phyloP scores from a whole-genome alignment of 2,797 vertebrate genomes.

The Erpetoichthys calabaricus region DNA sequence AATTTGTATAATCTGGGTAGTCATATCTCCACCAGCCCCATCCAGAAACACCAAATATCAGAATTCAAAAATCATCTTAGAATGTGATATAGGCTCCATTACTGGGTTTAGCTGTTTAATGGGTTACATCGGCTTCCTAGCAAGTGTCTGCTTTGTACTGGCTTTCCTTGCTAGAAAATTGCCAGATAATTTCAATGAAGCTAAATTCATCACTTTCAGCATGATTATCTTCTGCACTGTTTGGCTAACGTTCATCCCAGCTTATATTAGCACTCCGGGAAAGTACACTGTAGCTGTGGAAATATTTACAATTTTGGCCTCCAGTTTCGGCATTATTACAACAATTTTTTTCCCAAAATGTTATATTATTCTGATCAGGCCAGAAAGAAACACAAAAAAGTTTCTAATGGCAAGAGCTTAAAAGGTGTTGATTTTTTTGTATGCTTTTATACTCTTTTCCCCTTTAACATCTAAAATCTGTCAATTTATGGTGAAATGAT shows the following conservation, averaged over 20 bases:
- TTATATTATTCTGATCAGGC: slow-evolving; percentile 41
- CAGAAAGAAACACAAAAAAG: slow-evolving; percentile 40
- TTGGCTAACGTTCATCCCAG: slow-evolving; percentile 52
- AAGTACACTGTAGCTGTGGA: slow-evolving; percentile 50
- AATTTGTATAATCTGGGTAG: slow-evolving; percentile 43
- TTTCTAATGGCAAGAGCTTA: slow-evolving; percentile 20
- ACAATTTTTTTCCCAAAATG: slow-evolving; percentile 52
- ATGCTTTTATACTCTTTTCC: too few relatives aligned
- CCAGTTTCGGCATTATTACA: slow-evolving; percentile 40
- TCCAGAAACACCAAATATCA: slow-evolving; percentile 29
- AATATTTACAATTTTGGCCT: slow-evolving; percentile 50
- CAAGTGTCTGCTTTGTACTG: slow-evolving; percentile 40
- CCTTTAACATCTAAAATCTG: too few relatives aligned
- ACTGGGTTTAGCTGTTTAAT: slow-evolving; percentile 45
- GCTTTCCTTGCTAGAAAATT: slow-evolving; percentile 47
- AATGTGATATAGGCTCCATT: slow-evolving; percentile 43
- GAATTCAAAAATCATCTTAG: slow-evolving; percentile 34
- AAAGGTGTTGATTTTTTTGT: too few relatives aligned
- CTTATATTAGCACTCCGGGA: slow-evolving; percentile 46
- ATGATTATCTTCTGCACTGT: slow-evolving; percentile 56
- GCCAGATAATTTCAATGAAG: slow-evolving; percentile 51
- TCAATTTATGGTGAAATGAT: too few relatives aligned
- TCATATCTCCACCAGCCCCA: slow-evolving; percentile 33
- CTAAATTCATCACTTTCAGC: slow-evolving; percentile 44
- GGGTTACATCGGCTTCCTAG: slow-evolving; percentile 45